phyloP scores from a whole-genome alignment of 2,888 invertebrate genomes.

The Lottia scabra region DNA sequence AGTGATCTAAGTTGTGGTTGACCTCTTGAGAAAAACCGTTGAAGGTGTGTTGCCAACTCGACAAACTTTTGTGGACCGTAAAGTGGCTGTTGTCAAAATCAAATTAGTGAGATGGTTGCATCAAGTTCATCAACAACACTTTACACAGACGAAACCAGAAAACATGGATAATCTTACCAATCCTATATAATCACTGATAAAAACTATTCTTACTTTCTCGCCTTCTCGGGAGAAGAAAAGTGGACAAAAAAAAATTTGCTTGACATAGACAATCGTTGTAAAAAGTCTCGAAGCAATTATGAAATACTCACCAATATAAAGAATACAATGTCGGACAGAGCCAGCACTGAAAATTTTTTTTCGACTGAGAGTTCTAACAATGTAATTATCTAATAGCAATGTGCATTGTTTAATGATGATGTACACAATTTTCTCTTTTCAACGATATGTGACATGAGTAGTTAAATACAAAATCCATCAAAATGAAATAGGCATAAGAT shows the following conservation, averaged over 20 bases:
- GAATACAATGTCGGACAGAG: slow-evolving; percentile 6
- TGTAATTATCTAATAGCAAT: too few relatives aligned
- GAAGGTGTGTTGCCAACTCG: slow-evolving; percentile 8
- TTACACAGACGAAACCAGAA: slow-evolving; percentile 30
- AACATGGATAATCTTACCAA: slow-evolving; percentile 16
- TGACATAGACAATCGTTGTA: slow-evolving; percentile 11
- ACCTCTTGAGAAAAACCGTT: not conserved
- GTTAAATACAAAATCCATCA: too few relatives aligned
- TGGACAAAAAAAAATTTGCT: slow-evolving; percentile 18
- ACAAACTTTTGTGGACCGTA: slow-evolving; percentile 14
- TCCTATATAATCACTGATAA: slow-evolving; percentile 16
- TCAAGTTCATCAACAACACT: slow-evolving; percentile 14
- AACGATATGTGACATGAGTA: too few relatives aligned
- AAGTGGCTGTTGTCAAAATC: not conserved
- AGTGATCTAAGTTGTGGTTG: slow-evolving; percentile 10
- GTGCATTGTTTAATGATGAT: too few relatives aligned
- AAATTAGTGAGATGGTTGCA: slow-evolving; percentile 5
- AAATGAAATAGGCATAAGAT: too few relatives aligned
- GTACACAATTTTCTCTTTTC: too few relatives aligned
- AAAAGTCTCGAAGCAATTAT: not conserved
- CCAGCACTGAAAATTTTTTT: slow-evolving; percentile 19
- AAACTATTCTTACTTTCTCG: slow-evolving; percentile 18
- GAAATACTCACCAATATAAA: not conserved
- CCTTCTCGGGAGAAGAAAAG: slow-evolving; percentile 20
- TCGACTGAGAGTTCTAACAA: too few relatives aligned